Evolutionary conservation across 1,140 invertebrate species (phyloP).

Genomic region (Cotesia chilonis): DNA sequence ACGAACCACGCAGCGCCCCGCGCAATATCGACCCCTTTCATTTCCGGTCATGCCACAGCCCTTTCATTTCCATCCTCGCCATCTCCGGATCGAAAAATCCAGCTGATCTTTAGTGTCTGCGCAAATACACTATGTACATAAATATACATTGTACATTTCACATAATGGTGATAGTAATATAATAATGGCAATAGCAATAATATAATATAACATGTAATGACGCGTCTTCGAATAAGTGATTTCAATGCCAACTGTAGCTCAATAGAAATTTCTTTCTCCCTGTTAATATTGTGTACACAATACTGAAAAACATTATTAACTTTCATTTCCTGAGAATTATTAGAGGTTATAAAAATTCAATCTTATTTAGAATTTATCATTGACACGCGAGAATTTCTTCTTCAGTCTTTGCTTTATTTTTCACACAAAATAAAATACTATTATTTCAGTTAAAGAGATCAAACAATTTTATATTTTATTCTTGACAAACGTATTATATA

Average conservation of each 20-base stretch:
- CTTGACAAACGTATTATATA: no score
- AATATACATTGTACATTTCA: no score
- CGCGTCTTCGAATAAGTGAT: not conserved
- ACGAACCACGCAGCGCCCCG: conserved; percentile 35
- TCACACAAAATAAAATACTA: no score
- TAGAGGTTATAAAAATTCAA: not conserved
- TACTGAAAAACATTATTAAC: conserved; percentile 14
- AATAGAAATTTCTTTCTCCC: conserved; percentile 12
- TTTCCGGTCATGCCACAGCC: conserved; percentile 1
- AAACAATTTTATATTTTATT: no score
- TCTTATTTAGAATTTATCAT: no score
- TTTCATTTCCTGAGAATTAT: conserved; percentile 17
- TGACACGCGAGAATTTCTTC: no score
- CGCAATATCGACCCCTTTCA: conserved; percentile 26
- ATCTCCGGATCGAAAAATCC: not conserved
- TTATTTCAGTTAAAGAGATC: no score
- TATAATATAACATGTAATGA: not conserved
- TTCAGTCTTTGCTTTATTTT: no score
- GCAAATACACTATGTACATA: no score
- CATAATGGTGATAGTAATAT: no score
- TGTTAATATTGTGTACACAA: not conserved
- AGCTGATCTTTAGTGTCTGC: not conserved
- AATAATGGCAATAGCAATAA: no score
- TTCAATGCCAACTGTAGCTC: conserved; percentile 23
- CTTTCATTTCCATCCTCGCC: conserved; percentile 8